Evolutionary conservation across 1,140 invertebrate genomes (phyloP).

Genomic region (Bombus confusus): DNA sequence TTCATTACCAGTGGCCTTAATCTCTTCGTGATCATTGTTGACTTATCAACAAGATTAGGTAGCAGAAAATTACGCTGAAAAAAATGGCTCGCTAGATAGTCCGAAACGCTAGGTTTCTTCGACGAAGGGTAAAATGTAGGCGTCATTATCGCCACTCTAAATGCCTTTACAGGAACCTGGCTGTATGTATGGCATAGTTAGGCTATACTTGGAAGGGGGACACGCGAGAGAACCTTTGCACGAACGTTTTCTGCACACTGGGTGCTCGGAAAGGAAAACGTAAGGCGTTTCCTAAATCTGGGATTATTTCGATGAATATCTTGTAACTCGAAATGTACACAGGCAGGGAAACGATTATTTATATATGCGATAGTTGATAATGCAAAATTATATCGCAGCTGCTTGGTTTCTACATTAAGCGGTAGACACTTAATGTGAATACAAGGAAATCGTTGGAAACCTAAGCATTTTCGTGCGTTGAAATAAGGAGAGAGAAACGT

Average conservation of each 20-base stretch:
- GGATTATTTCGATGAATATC: background rate
- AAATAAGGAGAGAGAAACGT: background rate
- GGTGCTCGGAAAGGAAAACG: background rate
- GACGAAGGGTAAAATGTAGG: conserved; percentile 21
- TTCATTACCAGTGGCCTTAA: conserved; percentile 35
- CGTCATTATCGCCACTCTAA: conserved; percentile 44
- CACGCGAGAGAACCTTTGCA: conserved; percentile 39
- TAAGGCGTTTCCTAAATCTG: background rate
- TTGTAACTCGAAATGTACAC: background rate
- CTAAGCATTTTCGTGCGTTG: background rate
- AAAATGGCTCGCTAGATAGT: conserved; percentile 28
- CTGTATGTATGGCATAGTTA: background rate
- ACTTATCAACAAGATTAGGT: conserved; percentile 43
- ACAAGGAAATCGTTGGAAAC: background rate
- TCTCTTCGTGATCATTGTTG: conserved; percentile 34
- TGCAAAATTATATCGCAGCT: conserved; percentile 4
- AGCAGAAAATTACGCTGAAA: conserved; percentile 35
- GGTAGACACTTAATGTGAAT: too few species aligned
- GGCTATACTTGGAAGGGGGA: background rate
- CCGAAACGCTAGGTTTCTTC: background rate
- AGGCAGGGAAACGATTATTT: too few species aligned
- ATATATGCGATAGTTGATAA: background rate
- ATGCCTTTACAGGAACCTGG: conserved; percentile 10
- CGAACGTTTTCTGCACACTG: background rate
- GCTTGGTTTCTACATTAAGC: too few species aligned